Evolutionary conservation across 2,113 vertebrate species (phyloP), one percentile per base, ranked within the genome.

Genomic region (Guaruba guarouba): DNA sequence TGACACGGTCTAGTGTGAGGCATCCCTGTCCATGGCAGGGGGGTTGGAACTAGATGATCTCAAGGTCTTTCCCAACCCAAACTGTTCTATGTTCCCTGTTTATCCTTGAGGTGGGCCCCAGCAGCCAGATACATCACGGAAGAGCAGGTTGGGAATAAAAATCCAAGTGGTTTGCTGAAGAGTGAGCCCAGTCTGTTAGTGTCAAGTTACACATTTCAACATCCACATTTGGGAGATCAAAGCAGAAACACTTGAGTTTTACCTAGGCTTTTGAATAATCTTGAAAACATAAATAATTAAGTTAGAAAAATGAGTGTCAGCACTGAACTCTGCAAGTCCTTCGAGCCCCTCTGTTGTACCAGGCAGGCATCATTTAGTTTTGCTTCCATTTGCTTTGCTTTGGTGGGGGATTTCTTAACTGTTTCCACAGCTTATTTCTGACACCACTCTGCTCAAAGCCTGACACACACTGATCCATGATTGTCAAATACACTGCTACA

Each of bases 231-330:
- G 51, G 71, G 64, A 90, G 71, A 77, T 92, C n/a, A 88, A 93
- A 95, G 88, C 51, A 88, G 61, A 52, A 94, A 55, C 37, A 13
- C 79, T 74, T 10, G 13, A 37, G 79, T n/a, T 88, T 73, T 86
- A 79, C 90, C 82, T 4, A 16, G 39, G 79, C 61, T 75, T 94
- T 55, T 67, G 79, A 93, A 81, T 90, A 83, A 94, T 75, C 76
- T 75, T 78, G 63, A 37, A 92, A 90, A 90, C 85, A 88, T 88
- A 51, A 94, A 94, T 95, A 90, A 95, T 93, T 83, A 19, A 96
- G 54, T 22, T 33, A 54, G 67, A 37, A 82, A 95, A 92, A 73
- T 7, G 85, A 79, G 46, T 44, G 90, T 64, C 80, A 86, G 70
- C 70, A 48, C 13, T 27, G 63, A 91, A 74, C 46, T 10, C 61